Percentiles rank a stretch among this genome's conserved stretches.
phyloP scores from a whole-genome alignment of 1,140 invertebrate genomes.

The Calephelis nemesis region DNA sequence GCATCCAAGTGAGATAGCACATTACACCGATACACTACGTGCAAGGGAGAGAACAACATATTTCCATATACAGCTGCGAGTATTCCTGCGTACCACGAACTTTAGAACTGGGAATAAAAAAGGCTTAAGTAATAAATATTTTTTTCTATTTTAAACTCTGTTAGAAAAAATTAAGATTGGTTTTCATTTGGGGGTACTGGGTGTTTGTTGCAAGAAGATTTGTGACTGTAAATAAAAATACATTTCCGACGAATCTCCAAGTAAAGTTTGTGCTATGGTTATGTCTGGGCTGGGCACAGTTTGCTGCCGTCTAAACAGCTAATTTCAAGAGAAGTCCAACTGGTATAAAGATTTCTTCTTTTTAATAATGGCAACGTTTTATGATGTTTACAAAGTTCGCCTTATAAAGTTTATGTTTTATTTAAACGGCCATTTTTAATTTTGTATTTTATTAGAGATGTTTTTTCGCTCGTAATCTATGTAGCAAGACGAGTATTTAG shows the following conservation, averaged over 20 bases:
- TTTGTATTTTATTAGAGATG: not conserved
- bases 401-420: conserved; percentile 16
- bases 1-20: conserved; percentile 49
- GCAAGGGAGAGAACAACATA: conserved; percentile 48
- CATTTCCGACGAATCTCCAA: conserved; percentile 74
- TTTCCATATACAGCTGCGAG: conserved; percentile 69
- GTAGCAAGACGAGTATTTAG: too few relatives aligned
- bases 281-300: conserved; percentile 52
- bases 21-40: conserved; percentile 22
- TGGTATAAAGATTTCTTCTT: conserved; percentile 54
- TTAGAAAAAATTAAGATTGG: conserved; percentile 17
- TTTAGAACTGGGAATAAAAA: conserved; percentile 30
- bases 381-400: conserved; percentile 29
- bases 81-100: conserved; percentile 55
- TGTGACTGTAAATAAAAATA: conserved; percentile 71
- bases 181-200: conserved; percentile 18
- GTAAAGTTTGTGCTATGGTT: conserved; percentile 71
- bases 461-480: not conserved
- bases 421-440: conserved; percentile 10
- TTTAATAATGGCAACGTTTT: conserved; percentile 45
- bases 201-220: conserved; percentile 38
- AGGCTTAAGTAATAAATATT: conserved; percentile 31
- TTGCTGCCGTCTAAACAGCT: conserved; percentile 70
- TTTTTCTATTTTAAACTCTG: conserved; percentile 9
- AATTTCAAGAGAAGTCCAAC: conserved; percentile 71